phyloP scores from a whole-genome alignment of 1,140 invertebrate genomes.

The Planococcus citri region DNA sequence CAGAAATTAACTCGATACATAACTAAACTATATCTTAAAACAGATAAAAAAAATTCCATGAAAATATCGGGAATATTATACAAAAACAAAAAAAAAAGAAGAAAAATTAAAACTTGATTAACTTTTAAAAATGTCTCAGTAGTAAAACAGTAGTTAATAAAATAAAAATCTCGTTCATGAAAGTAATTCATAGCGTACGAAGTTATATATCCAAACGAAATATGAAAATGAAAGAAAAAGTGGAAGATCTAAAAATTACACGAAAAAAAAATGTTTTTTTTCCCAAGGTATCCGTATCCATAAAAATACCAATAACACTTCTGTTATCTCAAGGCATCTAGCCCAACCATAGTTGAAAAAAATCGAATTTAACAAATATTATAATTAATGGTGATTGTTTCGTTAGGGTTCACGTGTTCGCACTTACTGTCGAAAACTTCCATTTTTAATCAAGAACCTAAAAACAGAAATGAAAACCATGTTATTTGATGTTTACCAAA shows the following conservation, averaged over 20 bases:
- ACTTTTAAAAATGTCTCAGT: not conserved
- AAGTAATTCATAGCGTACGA: too few species aligned
- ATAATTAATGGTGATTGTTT: conserved; percentile 3
- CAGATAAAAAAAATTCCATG: not conserved
- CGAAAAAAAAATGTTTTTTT: too few species aligned
- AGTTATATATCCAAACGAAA: not conserved
- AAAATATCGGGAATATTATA: not conserved
- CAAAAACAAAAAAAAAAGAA: not conserved
- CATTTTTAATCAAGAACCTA: not conserved
- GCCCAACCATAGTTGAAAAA: not conserved
- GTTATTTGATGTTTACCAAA: too few species aligned
- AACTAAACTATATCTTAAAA: not conserved
- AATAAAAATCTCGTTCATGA: not conserved
- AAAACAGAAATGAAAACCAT: too few species aligned
- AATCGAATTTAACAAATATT: not conserved
- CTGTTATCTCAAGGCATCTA: not conserved
- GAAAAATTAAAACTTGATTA: not conserved
- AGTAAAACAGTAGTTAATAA: not conserved
- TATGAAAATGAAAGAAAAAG: not conserved
- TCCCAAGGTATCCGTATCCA: too few species aligned
- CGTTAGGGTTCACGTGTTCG: not conserved
- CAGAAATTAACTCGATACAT: not conserved
- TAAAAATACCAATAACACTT: not conserved
- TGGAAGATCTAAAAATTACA: not conserved
- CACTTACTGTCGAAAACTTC: not conserved